Conservation (phyloP, 2,113 vertebrate genomes). For the Leucoraja erinaceus region DNA sequence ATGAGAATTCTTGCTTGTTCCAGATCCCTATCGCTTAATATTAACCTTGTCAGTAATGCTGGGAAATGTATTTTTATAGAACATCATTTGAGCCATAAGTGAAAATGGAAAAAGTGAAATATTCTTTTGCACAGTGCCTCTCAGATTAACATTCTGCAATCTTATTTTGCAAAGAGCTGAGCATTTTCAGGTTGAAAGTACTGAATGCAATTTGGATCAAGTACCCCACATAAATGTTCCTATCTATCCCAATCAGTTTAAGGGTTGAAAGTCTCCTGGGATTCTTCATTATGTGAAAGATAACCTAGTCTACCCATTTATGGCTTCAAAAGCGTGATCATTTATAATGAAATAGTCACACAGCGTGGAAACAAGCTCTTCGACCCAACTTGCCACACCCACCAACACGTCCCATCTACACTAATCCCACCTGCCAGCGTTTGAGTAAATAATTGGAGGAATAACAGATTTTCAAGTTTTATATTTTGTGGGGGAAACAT, state of each 20-base stretch:
- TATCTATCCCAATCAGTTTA: not conserved
- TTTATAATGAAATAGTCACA: too few relatives aligned
- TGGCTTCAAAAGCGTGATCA: too few relatives aligned
- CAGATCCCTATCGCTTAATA: not conserved
- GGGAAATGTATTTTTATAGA: not conserved
- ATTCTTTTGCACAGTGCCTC: not conserved
- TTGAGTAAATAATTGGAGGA: not conserved
- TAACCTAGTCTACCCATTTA: not conserved
- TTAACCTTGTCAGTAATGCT: slow-evolving; percentile 22
- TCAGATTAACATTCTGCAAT: not conserved
- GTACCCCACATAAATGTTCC: not conserved
- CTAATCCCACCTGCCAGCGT: too few relatives aligned
- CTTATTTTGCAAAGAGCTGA: not conserved
- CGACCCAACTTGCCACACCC: too few relatives aligned
- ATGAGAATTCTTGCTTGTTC: slow-evolving; percentile 9
- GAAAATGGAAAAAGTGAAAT: not conserved
- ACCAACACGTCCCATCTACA: too few relatives aligned
- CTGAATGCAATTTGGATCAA: not conserved
- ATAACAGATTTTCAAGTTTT: not conserved
- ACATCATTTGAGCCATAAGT: not conserved
- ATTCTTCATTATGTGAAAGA: not conserved
- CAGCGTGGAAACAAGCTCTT: too few relatives aligned
- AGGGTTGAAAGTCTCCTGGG: not conserved
- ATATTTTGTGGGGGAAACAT: not conserved
- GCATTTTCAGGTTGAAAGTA: not conserved